A percentile compares a stretch with the other conserved stretches of the same genome.
phyloP scores from a whole-genome alignment of 2,113 vertebrate genomes.

The Xyrauchen texanus region DNA sequence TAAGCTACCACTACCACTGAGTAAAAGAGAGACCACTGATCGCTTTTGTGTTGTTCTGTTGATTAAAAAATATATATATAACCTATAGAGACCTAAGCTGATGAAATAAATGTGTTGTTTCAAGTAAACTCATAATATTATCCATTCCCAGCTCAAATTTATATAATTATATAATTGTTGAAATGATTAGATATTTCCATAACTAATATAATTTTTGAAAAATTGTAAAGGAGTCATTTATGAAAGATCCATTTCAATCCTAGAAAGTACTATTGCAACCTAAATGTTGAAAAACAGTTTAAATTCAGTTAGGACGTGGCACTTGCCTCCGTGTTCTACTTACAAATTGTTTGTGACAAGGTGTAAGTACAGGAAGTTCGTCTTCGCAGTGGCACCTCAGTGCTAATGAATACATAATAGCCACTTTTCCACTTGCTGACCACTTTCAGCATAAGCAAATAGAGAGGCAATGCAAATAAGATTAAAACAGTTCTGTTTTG shows the following conservation, averaged over 20 bases:
- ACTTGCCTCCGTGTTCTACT: neutral
- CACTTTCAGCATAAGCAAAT: constrained; percentile 26
- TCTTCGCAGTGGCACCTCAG: constrained; percentile 17
- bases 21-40: neutral
- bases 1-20: constrained; percentile 27
- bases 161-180: neutral
- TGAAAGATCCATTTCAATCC: neutral
- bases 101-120: neutral
- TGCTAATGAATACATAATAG: constrained; percentile 49
- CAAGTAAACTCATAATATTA: neutral
- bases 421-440: constrained; percentile 39
- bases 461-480: constrained; percentile 14
- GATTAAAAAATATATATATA: neutral
- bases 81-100: neutral
- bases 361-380: constrained; percentile 42
- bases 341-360: constrained; percentile 24
- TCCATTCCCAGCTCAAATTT: neutral
- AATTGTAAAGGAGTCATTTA: neutral
- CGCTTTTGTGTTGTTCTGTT: constrained; percentile 35
- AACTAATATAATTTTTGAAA: neutral
- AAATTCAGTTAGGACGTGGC: constrained; percentile 22
- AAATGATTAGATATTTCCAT: neutral
- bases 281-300: constrained; percentile 14
- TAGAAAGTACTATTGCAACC: too few species aligned
- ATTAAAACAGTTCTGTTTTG: constrained; percentile 24